phyloP scores from a whole-genome alignment of 2,113 vertebrate species.

The Origma solitaria region DNA sequence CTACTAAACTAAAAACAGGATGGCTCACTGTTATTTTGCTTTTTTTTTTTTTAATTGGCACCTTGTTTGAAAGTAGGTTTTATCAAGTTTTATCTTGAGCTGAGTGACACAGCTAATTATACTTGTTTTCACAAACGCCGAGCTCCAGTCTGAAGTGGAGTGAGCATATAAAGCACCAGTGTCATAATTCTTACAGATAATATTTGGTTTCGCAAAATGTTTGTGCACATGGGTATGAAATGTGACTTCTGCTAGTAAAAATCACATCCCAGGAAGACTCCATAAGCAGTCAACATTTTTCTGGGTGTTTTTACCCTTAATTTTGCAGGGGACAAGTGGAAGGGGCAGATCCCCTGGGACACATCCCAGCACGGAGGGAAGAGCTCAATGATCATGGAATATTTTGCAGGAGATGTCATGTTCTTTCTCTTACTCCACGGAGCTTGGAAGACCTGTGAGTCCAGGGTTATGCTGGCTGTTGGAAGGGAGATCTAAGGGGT shows the following conservation, averaged over 20 bases:
- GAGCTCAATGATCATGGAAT: neutral
- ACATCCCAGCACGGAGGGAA: neutral
- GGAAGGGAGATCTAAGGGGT: neutral
- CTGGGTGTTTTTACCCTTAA: neutral
- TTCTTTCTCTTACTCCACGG: neutral
- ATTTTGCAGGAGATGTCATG: neutral
- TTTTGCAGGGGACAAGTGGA: neutral
- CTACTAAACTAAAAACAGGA: neutral
- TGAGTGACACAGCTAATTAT: constrained; percentile 24
- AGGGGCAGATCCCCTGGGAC: neutral
- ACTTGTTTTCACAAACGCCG: constrained; percentile 5
- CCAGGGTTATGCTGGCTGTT: neutral
- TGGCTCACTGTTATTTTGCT: neutral
- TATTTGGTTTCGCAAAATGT: neutral
- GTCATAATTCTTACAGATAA: neutral
- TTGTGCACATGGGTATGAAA: neutral
- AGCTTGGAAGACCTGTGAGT: neutral
- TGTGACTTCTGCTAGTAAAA: neutral
- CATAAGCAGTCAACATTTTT: neutral
- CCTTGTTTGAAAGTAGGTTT: neutral
- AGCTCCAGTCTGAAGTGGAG: neutral
- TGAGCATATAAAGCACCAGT: neutral
- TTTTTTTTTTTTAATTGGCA: constrained; percentile 14
- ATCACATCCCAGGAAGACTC: neutral
- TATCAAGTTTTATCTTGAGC: constrained; percentile 5